Evolutionary conservation across 2,888 invertebrate genomes (phyloP), one percentile per base, ranked within the genome.

Genomic region (Dynastes hyllus): DNA sequence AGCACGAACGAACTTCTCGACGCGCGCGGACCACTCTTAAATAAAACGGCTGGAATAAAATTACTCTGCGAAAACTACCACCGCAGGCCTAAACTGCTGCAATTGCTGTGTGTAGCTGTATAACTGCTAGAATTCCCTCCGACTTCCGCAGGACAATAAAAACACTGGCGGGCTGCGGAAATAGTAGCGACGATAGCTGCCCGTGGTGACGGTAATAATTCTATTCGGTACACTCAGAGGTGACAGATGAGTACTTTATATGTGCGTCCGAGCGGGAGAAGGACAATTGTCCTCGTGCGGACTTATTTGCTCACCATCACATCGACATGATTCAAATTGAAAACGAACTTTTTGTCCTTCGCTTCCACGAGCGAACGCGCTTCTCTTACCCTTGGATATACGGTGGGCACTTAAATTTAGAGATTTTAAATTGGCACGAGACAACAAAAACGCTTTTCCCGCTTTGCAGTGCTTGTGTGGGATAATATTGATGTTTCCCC

Each of bases 1-100:
- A 83, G 83, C 80, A 85, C 76, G 83, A 83, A 83, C 82, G 80
- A 82, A 82, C 81, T 78, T 77, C 77, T 76, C 80, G 80, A 78
- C 77, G 63, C 61, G 70, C 78, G 76, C 79, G 80, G 51, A 27
- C 78, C 79, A 79, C 79, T 81, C 79, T 61, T 81, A 76, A 83
- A 83, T 84, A 81, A 82, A 83, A 82, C 82, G 83, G 55, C 82
- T 61, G 27, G 83, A 84, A 84, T 84, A 83, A 84, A 85, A 84
- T 85, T 84, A 82, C 82, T 80, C 40, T 51, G 79, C 82, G 32
- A 81, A 83, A 83, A 81, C 83, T 81, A 78, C 40, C 45, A 61
- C 81, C 79, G 73, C 78, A 76, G 78, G 69, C 27, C 61, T 40
- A 61, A 61, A 27, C 73, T 9, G 61, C 61, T 75, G 61, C 73